Percentiles rank a stretch among this genome's conserved stretches.
These are phyloP conservation scores for Acanthiza pusilla DNA, from an alignment of 2,797 vertebrate species.

Conservation along the genomic window DNA sequence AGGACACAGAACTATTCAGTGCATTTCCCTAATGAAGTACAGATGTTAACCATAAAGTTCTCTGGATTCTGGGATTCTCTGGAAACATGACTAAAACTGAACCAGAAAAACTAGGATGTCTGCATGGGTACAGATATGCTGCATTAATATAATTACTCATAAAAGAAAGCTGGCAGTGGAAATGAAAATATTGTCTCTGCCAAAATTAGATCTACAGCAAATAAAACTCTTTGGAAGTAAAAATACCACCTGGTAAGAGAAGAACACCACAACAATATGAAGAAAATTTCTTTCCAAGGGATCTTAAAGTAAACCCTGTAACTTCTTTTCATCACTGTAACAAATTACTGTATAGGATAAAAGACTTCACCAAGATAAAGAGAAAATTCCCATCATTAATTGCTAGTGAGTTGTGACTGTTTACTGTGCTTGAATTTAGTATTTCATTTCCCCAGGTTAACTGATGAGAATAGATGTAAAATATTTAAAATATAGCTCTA, in stretches of 20 bases:
- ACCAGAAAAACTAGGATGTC: background rate
- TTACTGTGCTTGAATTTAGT: background rate
- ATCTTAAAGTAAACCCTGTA: background rate
- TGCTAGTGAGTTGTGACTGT: background rate
- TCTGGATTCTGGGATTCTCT: background rate
- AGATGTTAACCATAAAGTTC: background rate
- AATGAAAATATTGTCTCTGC: background rate
- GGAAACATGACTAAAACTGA: background rate
- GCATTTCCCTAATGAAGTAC: background rate
- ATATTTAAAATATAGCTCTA: background rate
- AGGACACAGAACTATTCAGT: background rate
- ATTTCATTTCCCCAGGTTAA: background rate
- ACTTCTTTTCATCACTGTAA: background rate
- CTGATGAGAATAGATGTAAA: background rate
- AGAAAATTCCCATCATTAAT: background rate
- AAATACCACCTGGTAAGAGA: background rate
- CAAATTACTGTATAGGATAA: background rate
- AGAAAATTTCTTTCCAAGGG: background rate
- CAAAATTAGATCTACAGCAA: background rate
- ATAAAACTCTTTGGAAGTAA: background rate
- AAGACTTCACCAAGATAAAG: background rate
- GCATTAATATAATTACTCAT: background rate
- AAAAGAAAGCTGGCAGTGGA: background rate
- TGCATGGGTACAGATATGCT: background rate
- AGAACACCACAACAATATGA: background rate